phyloP scores from a whole-genome alignment of 2,113 vertebrate genomes.

The Erpornis zantholeuca region DNA sequence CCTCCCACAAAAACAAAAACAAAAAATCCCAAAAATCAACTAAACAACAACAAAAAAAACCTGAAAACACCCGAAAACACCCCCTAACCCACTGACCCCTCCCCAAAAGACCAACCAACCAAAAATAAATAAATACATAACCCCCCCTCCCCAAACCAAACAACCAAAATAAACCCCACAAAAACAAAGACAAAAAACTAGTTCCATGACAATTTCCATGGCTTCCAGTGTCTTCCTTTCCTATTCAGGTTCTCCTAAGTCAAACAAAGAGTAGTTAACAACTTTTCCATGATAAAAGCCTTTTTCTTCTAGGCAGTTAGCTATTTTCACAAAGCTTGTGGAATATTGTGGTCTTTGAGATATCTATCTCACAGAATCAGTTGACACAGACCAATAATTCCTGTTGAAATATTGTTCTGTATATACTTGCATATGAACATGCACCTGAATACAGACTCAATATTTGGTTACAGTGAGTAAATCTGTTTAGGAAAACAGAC shows the following conservation, averaged over 20 bases:
- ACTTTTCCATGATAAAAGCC: background rate
- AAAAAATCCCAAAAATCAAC: rapidly evolving
- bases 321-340: background rate
- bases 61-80: background rate
- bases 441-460: background rate
- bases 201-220: background rate
- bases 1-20: background rate
- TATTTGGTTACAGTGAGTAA: background rate
- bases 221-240: background rate
- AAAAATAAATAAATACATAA: background rate
- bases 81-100: rapidly evolving
- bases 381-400: background rate
- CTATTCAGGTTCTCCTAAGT: background rate
- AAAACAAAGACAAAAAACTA: background rate
- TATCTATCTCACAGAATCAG: background rate
- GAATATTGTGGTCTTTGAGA: background rate
- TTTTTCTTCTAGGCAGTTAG: background rate
- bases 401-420: background rate
- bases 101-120: background rate
- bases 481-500: background rate
- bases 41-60: background rate
- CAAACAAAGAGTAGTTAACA: background rate
- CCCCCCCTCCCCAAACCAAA: background rate
- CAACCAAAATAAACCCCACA: background rate
- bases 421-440: background rate